Conservation (phyloP, 1,140 invertebrate species). For the Trichonephila inaurata region DNA sequence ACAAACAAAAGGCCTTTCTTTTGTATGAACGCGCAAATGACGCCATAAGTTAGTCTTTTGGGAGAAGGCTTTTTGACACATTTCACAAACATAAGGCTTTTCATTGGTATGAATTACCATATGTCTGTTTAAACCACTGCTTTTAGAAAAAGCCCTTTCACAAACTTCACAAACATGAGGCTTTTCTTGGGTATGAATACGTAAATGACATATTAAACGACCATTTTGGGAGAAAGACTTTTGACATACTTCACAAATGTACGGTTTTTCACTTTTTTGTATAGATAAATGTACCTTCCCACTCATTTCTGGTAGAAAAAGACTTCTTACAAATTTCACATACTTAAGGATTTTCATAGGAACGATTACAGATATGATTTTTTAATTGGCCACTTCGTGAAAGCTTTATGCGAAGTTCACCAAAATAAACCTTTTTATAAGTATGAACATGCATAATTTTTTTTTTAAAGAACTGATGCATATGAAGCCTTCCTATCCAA, state of each 20-base stretch:
- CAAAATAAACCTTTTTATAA: too few species aligned
- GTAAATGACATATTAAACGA: not conserved
- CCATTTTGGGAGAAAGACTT: not conserved
- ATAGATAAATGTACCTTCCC: too few species aligned
- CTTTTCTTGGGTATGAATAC: not conserved
- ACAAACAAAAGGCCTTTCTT: not conserved
- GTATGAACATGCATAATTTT: too few species aligned
- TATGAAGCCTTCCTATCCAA: too few species aligned
- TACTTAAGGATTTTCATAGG: too few species aligned
- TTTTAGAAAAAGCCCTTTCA: not conserved
- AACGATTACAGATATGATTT: too few species aligned
- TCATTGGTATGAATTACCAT: not conserved
- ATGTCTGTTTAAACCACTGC: not conserved
- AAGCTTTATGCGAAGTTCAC: too few species aligned
- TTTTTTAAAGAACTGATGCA: too few species aligned
- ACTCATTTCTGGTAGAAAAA: too few species aligned
- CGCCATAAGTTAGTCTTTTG: not conserved
- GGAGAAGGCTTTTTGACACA: not conserved
- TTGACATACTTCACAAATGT: not conserved
- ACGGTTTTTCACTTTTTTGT: not conserved
- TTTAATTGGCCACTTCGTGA: too few species aligned
- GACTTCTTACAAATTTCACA: too few species aligned
- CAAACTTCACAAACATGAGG: not conserved
- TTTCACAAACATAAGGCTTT: not conserved
- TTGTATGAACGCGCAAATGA: not conserved